Evolutionary conservation across 1,140 invertebrate species (phyloP).

Genomic region (Tribolium madens): DNA sequence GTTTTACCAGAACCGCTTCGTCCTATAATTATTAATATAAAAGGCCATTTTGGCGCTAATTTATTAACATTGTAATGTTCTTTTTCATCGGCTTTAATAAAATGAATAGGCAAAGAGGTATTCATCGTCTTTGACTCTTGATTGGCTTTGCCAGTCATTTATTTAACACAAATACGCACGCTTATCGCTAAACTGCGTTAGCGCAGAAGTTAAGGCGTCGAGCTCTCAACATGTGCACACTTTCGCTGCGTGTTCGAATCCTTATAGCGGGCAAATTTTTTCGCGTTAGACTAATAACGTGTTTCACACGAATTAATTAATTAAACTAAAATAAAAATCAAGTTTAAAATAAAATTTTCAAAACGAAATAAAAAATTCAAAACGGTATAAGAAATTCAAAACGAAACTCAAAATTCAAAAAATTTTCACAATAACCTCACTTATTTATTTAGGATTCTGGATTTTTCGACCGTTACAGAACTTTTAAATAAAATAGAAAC

Average conservation of each 20-base stretch:
- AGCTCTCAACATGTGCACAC: conserved; percentile 11
- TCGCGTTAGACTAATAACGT: background rate
- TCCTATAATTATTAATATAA: conserved; percentile 35
- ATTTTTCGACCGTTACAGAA: no score
- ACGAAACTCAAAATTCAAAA: conserved; percentile 42
- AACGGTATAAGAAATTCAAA: conserved; percentile 30
- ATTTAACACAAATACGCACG: conserved; percentile 43
- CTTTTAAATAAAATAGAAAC: no score
- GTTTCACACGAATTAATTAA: no score
- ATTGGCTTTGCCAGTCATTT: no score
- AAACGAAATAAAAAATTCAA: no score
- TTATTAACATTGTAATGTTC: conserved; percentile 42
- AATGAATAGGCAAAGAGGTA: conserved; percentile 37
- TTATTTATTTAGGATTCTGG: no score
- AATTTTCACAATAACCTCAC: no score
- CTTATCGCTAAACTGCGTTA: conserved; percentile 40
- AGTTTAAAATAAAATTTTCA: no score
- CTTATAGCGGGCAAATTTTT: conserved; percentile 5
- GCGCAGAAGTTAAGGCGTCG: conserved; percentile 29
- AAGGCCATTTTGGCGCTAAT: conserved; percentile 38
- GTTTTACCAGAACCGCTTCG: conserved; percentile 43
- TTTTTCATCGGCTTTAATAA: conserved; percentile 42
- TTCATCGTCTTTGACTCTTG: no score
- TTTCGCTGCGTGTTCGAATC: conserved; percentile 41
- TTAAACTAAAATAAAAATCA: conserved; percentile 39